These are phyloP conservation scores for Cephus rjabovi DNA, from an alignment of 2,888 invertebrate species.

Conservation along the genomic window DNA sequence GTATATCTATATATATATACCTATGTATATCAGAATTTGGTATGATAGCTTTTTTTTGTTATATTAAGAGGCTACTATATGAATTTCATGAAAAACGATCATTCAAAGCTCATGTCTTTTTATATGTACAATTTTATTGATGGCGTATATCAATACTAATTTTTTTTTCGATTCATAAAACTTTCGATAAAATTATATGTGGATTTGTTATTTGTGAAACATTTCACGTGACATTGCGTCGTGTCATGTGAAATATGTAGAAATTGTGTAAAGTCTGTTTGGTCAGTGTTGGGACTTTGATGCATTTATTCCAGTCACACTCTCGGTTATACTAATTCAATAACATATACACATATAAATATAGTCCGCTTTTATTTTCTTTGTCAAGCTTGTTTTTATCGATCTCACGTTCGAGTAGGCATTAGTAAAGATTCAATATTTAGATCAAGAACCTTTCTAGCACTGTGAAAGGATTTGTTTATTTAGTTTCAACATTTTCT, in stretches of 20 bases:
- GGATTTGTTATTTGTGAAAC: not conserved
- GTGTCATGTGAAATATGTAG: not conserved
- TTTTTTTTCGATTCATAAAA: not conserved
- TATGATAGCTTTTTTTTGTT: not conserved
- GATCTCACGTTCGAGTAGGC: not conserved
- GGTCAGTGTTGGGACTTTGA: not conserved
- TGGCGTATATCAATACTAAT: not conserved
- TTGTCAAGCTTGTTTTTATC: not conserved
- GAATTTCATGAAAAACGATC: not conserved
- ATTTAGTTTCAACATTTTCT: not conserved
- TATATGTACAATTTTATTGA: not conserved
- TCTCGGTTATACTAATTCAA: not conserved
- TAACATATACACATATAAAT: not conserved
- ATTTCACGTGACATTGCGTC: not conserved
- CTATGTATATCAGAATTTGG: not conserved
- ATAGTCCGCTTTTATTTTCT: not conserved
- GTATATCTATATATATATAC: too few species aligned
- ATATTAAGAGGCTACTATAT: not conserved
- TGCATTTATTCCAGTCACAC: not conserved
- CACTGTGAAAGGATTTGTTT: not conserved
- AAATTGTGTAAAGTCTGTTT: not conserved
- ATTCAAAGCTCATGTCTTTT: not conserved
- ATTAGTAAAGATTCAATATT: not conserved
- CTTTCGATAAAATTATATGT: not conserved
- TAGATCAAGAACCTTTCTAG: not conserved